Conservation (phyloP, 2,888 invertebrate genomes). For the Blastobasis lacticolella region DNA sequence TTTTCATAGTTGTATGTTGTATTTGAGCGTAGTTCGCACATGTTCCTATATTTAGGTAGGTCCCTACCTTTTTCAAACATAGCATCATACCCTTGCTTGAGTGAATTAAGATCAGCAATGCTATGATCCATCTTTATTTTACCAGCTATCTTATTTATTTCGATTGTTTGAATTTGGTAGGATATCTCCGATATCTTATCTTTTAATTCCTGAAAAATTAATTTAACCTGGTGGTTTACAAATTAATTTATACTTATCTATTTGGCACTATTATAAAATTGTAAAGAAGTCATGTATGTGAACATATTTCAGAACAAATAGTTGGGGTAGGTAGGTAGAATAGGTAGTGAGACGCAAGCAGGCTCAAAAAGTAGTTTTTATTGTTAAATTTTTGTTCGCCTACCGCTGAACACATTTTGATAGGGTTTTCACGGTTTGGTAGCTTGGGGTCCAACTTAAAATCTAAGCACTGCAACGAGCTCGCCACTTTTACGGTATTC, state of each 20-base stretch:
- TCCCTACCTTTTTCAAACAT: conserved; percentile 30
- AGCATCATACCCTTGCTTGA: conserved; percentile 33
- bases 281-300: too few species aligned
- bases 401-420: not conserved
- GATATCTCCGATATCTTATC: conserved; percentile 32
- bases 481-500: too few species aligned
- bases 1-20: not conserved
- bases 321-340: too few species aligned
- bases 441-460: too few species aligned
- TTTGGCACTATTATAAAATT: too few species aligned
- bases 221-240: not conserved
- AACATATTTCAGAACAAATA: too few species aligned
- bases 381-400: too few species aligned
- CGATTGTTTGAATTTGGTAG: conserved; percentile 41
- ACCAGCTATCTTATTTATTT: conserved; percentile 46
- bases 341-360: too few species aligned
- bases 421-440: conserved; percentile 1
- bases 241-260: not conserved
- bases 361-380: too few species aligned
- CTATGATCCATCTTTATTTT: conserved; percentile 37
- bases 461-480: too few species aligned
- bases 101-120: conserved; percentile 26
- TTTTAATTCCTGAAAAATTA: conserved; percentile 31
- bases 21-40: not conserved
- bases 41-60: not conserved